Percentiles rank a stretch among this genome's conserved stretches.
Conservation (phyloP, 1,140 invertebrate species). For the Drosophila santomea region DNA sequence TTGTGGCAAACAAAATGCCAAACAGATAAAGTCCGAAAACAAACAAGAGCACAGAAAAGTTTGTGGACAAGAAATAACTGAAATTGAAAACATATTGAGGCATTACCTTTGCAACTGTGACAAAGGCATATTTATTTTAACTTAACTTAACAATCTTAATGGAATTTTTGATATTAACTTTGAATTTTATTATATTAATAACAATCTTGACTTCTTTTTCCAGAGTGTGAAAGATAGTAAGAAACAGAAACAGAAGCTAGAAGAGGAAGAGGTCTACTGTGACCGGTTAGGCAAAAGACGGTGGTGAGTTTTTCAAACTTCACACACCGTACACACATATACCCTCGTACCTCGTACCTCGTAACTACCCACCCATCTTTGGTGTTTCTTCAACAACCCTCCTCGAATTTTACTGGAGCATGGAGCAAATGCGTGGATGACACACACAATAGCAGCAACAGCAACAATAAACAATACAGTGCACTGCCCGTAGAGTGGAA, state of each 20-base stretch:
- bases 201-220: background rate
- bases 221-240: background rate
- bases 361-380: slow-evolving; percentile 12
- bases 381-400: slow-evolving; percentile 26
- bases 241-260: background rate
- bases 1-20: slow-evolving; percentile 64
- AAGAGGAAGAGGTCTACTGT: background rate
- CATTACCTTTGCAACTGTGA: too few species aligned
- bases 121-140: too few species aligned
- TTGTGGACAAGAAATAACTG: background rate
- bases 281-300: slow-evolving; percentile 32
- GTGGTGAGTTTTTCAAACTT: slow-evolving; percentile 49
- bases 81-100: too few species aligned
- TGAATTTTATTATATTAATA: too few species aligned
- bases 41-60: slow-evolving; percentile 7
- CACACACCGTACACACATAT: slow-evolving; percentile 19
- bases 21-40: slow-evolving; percentile 31
- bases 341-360: background rate
- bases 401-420: slow-evolving; percentile 35
- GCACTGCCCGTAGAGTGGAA: background rate
- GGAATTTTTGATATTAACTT: too few species aligned
- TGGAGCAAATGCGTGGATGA: slow-evolving; percentile 48
- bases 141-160: too few species aligned
- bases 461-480: slow-evolving; percentile 21
- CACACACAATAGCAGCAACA: slow-evolving; percentile 23